Evolutionary conservation across 2,888 invertebrate genomes (phyloP).

Genomic region (Acleris laterana): DNA sequence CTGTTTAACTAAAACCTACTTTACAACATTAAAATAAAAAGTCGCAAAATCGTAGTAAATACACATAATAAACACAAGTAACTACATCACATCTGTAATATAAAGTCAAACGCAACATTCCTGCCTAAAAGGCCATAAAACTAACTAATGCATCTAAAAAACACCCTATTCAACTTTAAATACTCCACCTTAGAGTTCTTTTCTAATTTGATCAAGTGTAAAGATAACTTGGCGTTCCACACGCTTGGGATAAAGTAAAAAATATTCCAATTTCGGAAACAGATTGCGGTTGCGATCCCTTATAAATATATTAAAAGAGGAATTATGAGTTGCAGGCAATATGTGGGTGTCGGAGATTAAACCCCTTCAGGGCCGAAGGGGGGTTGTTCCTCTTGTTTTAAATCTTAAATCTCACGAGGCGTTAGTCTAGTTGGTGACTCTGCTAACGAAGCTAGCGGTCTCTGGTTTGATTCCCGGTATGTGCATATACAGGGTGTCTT

Average conservation of each 20-base stretch:
- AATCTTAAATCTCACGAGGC: too few species aligned
- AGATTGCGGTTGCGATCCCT: slow-evolving; percentile 61
- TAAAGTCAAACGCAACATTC: slow-evolving; percentile 50
- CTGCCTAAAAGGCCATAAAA: slow-evolving; percentile 40
- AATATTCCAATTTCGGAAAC: slow-evolving; percentile 67
- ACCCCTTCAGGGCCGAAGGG: slow-evolving; percentile 2
- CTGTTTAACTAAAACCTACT: too few species aligned
- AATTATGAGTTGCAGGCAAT: slow-evolving; percentile 59
- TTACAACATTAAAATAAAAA: too few species aligned
- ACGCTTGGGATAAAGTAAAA: slow-evolving; percentile 58
- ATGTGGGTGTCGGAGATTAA: slow-evolving; percentile 40
- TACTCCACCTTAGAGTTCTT: slow-evolving; percentile 32
- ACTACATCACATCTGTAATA: slow-evolving; percentile 40
- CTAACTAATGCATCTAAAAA: slow-evolving; percentile 37
- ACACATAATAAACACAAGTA: slow-evolving; percentile 14
- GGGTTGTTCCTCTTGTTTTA: too few species aligned
- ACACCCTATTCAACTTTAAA: neutral
- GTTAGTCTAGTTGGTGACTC: too few species aligned
- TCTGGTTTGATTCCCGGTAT: too few species aligned
- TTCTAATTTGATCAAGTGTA: slow-evolving; percentile 11
- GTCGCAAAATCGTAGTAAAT: neutral
- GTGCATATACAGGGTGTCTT: too few species aligned
- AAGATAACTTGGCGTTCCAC: slow-evolving; percentile 41
- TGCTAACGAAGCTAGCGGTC: too few species aligned
- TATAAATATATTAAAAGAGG: slow-evolving; percentile 69